These are phyloP conservation scores for Diorhabda sublineata DNA, from an alignment of 1,140 invertebrate species.

Conservation along the genomic window DNA sequence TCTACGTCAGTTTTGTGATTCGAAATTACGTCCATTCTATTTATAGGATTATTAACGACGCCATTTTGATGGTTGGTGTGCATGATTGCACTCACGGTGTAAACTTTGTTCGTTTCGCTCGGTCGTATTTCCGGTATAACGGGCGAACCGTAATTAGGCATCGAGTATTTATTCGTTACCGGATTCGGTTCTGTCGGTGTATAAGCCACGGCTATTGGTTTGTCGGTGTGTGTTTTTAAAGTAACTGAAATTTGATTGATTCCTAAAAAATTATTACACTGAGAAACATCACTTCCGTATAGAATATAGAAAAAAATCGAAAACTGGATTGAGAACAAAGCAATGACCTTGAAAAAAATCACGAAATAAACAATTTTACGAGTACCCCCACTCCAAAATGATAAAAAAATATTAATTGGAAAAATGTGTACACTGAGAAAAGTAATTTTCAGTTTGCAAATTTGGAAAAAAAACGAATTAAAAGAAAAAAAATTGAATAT, in stretches of 20 bases:
- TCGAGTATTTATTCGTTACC: slow-evolving; percentile 40
- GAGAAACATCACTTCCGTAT: too few relatives aligned
- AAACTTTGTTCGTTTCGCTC: slow-evolving; percentile 15
- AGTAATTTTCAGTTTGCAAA: too few relatives aligned
- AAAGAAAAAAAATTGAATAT: too few relatives aligned
- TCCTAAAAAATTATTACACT: slow-evolving; percentile 4
- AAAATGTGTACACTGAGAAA: too few relatives aligned
- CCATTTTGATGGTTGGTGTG: slow-evolving; percentile 39
- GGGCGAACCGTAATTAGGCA: slow-evolving; percentile 46
- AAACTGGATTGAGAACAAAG: too few relatives aligned
- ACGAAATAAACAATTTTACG: too few relatives aligned
- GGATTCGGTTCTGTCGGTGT: slow-evolving; percentile 49
- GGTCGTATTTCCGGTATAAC: slow-evolving; percentile 48
- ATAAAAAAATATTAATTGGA: too few relatives aligned
- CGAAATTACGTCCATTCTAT: neutral
- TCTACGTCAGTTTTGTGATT: slow-evolving; percentile 30
- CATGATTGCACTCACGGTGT: slow-evolving; percentile 45
- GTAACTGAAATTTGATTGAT: slow-evolving; percentile 43
- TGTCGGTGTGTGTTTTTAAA: slow-evolving; percentile 47
- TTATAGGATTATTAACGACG: neutral
- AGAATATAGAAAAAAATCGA: too few relatives aligned
- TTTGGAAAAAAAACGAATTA: too few relatives aligned
- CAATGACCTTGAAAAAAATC: too few relatives aligned
- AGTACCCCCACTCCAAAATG: too few relatives aligned
- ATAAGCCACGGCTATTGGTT: slow-evolving; percentile 53